Percentiles rank a stretch among this genome's conserved stretches.
These are phyloP conservation scores for Plagodis dolabraria DNA, from an alignment of 2,888 invertebrate species.

Conservation along the genomic window DNA sequence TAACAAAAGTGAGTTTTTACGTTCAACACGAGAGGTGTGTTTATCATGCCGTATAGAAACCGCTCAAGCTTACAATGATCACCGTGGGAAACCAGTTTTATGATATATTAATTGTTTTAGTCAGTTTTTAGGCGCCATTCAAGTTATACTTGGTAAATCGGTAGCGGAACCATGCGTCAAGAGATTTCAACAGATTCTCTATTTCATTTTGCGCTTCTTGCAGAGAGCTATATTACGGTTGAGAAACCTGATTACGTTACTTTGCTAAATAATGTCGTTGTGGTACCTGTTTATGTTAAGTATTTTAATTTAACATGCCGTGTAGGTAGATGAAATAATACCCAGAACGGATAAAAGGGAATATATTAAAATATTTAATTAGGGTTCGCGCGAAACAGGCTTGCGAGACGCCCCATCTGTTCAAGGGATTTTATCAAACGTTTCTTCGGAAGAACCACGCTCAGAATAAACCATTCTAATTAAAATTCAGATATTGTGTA, in stretches of 20 bases:
- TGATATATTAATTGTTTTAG: slow-evolving; percentile 73
- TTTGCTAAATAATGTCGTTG: slow-evolving; percentile 44
- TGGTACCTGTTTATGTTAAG: slow-evolving; percentile 30
- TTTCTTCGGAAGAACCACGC: slow-evolving; percentile 63
- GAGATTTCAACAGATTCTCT: slow-evolving; percentile 18
- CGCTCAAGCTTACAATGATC: slow-evolving; percentile 69
- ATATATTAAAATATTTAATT: slow-evolving; percentile 81
- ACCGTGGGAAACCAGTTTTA: slow-evolving; percentile 76
- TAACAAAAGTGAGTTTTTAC: slow-evolving; percentile 83
- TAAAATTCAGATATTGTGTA: slow-evolving; percentile 65
- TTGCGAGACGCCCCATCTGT: slow-evolving; percentile 60
- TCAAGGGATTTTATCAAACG: slow-evolving; percentile 58
- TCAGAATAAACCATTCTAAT: slow-evolving; percentile 67
- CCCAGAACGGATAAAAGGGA: slow-evolving; percentile 61
- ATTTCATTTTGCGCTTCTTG: slow-evolving; percentile 1
- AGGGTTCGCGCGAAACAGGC: slow-evolving; percentile 61
- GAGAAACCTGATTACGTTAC: slow-evolving; percentile 33
- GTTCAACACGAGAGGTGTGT: slow-evolving; percentile 79
- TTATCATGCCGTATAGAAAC: slow-evolving; percentile 75
- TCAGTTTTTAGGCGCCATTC: slow-evolving; percentile 54
- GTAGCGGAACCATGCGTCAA: slow-evolving; percentile 43
- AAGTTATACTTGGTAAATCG: slow-evolving; percentile 52
- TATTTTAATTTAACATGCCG: slow-evolving; percentile 57
- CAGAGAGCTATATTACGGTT: slow-evolving; percentile 2
- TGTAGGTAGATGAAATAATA: slow-evolving; percentile 54